These are phyloP conservation scores for Xanthostigma xanthostigma DNA, from an alignment of 2,888 invertebrate genomes.

Conservation along the genomic window DNA sequence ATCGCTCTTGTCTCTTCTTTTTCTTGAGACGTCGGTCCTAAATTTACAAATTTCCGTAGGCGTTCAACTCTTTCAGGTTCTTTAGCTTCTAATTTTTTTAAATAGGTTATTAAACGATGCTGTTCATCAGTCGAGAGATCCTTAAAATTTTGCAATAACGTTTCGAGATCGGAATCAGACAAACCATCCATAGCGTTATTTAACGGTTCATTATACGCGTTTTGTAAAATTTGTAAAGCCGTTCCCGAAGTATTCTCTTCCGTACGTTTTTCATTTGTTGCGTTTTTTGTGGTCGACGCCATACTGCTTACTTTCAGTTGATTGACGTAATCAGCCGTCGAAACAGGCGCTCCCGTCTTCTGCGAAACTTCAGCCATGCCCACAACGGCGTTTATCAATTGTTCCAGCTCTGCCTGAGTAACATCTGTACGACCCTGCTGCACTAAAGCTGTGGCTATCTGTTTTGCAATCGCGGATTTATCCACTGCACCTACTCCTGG, in stretches of 20 bases:
- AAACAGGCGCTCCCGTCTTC: slow-evolving; percentile 32
- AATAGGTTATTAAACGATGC: slow-evolving; percentile 63
- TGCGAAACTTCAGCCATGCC: slow-evolving; percentile 49
- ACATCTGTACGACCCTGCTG: slow-evolving; percentile 71
- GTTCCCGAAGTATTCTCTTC: slow-evolving; percentile 20
- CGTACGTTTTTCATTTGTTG: slow-evolving; percentile 6
- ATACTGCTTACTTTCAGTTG: slow-evolving; percentile 15
- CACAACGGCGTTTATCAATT: slow-evolving; percentile 64
- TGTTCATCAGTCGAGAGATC: slow-evolving; percentile 69
- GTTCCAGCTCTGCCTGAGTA: slow-evolving; percentile 61
- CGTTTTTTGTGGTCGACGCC: slow-evolving; percentile 9
- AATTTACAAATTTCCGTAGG: slow-evolving; percentile 58
- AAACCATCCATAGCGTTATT: slow-evolving; percentile 52
- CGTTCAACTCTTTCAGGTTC: slow-evolving; percentile 66
- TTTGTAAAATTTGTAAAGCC: slow-evolving; percentile 33
- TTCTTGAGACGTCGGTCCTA: slow-evolving; percentile 24
- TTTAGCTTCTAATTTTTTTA: slow-evolving; percentile 64
- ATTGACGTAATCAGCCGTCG: slow-evolving; percentile 34
- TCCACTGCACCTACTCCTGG: slow-evolving; percentile 61
- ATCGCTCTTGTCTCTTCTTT: slow-evolving; percentile 4
- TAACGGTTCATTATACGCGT: slow-evolving; percentile 23
- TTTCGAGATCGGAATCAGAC: slow-evolving; percentile 66
- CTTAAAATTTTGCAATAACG: slow-evolving; percentile 65
- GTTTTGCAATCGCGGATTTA: slow-evolving; percentile 63
- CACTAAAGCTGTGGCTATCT: slow-evolving; percentile 64